A percentile compares a stretch with the other conserved stretches of the same genome.
These are phyloP conservation scores for Heliconius hewitsoni DNA, from an alignment of 1,140 invertebrate genomes.

Conservation along the genomic window DNA sequence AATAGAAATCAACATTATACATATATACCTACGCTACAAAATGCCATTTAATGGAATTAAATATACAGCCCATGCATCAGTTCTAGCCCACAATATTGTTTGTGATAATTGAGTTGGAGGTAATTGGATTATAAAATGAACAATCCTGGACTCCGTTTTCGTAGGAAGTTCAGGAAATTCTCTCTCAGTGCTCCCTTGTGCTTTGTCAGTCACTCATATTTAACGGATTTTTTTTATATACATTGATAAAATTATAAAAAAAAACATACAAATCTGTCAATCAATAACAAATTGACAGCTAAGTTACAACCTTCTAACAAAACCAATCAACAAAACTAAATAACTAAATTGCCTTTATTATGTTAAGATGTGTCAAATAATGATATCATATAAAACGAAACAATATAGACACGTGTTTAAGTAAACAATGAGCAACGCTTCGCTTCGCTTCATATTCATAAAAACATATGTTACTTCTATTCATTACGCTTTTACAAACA, in stretches of 20 bases:
- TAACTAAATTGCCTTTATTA: conserved; percentile 25
- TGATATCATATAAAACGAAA: conserved; percentile 32
- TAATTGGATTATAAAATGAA: too few species aligned
- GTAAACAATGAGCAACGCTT: conserved; percentile 30
- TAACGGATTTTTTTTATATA: too few species aligned
- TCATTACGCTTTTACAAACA: conserved; percentile 49
- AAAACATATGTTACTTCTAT: conserved; percentile 44
- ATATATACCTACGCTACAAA: too few species aligned
- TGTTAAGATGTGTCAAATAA: conserved; percentile 27
- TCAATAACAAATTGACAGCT: neutral
- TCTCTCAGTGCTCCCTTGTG: too few species aligned
- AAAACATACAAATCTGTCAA: neutral
- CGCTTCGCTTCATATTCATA: conserved; percentile 1
- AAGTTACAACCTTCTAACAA: neutral
- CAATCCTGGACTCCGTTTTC: too few species aligned
- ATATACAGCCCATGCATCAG: too few species aligned
- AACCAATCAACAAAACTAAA: neutral
- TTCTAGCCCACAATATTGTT: too few species aligned
- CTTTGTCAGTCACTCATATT: too few species aligned
- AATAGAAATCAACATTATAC: too few species aligned
- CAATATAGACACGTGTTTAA: conserved; percentile 14
- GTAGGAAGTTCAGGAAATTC: too few species aligned
- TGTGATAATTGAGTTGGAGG: too few species aligned
- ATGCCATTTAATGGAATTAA: too few species aligned
- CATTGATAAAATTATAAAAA: neutral